Percentiles rank a stretch among this genome's conserved stretches.
Evolutionary conservation across 53 echinoderm and acorn worm genomes (phyloP).

Genomic region (Mesocentrotus franciscanus): DNA sequence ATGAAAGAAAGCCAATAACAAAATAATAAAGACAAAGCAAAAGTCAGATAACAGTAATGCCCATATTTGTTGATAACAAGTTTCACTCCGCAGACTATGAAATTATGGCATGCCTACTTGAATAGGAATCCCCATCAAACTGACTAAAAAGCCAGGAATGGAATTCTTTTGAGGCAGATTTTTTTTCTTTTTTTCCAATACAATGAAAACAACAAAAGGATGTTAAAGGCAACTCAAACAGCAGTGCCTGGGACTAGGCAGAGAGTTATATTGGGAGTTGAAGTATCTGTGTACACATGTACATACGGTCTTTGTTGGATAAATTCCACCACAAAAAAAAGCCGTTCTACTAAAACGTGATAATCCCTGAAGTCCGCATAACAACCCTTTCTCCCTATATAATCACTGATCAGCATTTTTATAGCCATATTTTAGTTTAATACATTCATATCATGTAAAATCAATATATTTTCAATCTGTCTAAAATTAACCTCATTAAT

Average conservation of each 20-base stretch:
- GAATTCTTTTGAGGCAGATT: not conserved
- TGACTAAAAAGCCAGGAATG: constrained; percentile 44
- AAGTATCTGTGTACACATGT: constrained; percentile 1
- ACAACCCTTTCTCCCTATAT: too few relatives aligned
- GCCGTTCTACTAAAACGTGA: not conserved
- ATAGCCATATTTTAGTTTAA: too few relatives aligned
- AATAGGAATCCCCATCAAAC: constrained; percentile 41
- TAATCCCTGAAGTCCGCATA: too few relatives aligned
- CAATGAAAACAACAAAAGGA: constrained; percentile 20
- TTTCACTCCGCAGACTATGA: not conserved
- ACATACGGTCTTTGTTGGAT: not conserved
- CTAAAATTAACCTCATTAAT: too few relatives aligned
- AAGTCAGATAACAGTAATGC: too few relatives aligned
- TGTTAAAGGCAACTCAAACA: constrained; percentile 34
- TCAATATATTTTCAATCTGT: too few relatives aligned
- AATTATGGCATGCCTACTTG: not conserved
- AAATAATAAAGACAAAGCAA: too few relatives aligned
- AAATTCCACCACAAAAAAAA: not conserved
- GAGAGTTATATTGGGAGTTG: not conserved
- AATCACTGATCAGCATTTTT: too few relatives aligned
- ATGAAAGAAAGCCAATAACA: too few relatives aligned
- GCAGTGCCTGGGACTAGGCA: not conserved
- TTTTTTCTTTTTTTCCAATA: not conserved
- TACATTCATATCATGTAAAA: too few relatives aligned
- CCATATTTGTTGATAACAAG: not conserved